Percentiles rank a stretch among this genome's conserved stretches.
Conservation (phyloP, 2,797 vertebrate species). For the Anguilla megastoma region DNA sequence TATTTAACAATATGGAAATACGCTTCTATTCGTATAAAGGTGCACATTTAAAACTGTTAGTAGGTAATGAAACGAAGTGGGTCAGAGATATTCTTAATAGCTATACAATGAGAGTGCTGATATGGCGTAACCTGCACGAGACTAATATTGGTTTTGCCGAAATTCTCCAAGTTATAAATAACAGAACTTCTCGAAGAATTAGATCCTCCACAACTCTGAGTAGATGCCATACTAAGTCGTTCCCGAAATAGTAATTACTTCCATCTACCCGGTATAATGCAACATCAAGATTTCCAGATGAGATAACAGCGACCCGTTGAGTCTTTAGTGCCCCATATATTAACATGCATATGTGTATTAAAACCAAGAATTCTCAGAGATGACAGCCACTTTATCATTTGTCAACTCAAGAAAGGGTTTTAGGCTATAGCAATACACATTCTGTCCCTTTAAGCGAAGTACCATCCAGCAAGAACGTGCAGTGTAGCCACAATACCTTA, state of each 20-base stretch:
- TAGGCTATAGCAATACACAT: background rate
- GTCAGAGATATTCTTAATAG: background rate
- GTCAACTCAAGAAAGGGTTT: background rate
- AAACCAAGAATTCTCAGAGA: background rate
- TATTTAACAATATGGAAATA: background rate
- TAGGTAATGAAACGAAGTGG: background rate
- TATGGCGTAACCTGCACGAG: background rate
- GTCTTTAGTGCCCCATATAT: background rate
- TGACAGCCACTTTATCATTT: background rate
- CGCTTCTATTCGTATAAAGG: background rate
- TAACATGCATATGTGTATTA: background rate
- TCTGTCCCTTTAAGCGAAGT: background rate
- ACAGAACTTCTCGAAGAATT: background rate
- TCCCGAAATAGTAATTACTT: background rate
- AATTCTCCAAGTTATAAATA: background rate
- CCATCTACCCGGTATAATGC: background rate
- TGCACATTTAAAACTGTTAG: background rate
- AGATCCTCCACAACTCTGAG: background rate
- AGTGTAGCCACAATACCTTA: background rate
- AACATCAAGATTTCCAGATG: background rate
- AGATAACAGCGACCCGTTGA: background rate
- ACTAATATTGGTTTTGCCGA: background rate
- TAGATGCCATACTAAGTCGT: background rate
- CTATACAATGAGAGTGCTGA: background rate
- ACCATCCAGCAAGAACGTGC: background rate